Percentiles rank a stretch among this genome's conserved stretches.
Conservation (phyloP, 2,888 invertebrate species). For the Clistopyga incitator region DNA sequence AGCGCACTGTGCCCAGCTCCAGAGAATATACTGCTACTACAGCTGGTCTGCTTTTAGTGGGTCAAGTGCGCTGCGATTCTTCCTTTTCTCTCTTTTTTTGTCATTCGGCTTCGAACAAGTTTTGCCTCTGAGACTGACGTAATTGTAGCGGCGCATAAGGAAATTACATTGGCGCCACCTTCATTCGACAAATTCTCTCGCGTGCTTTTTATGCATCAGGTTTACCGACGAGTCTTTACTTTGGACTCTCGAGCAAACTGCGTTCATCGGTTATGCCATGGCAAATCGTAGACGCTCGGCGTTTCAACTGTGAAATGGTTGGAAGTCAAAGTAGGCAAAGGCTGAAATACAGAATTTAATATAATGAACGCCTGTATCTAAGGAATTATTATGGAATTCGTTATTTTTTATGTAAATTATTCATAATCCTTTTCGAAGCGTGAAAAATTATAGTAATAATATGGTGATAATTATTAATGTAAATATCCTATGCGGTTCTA, state of each 20-base stretch:
- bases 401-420: too few species aligned
- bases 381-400: too few species aligned
- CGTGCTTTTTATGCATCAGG: neutral
- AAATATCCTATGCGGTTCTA: too few species aligned
- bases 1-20: conserved; percentile 6
- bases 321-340: too few species aligned
- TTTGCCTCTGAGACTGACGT: neutral
- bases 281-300: neutral
- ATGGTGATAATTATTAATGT: too few species aligned
- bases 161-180: conserved; percentile 8
- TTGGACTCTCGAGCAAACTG: neutral
- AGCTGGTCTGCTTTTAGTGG: conserved; percentile 48
- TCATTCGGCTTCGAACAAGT: conserved; percentile 12
- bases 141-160: neutral
- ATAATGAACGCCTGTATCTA: too few species aligned
- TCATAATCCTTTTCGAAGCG: too few species aligned
- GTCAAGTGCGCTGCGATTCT: conserved; percentile 49
- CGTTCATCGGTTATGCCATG: neutral
- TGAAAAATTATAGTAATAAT: too few species aligned
- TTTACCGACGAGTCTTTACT: neutral
- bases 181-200: neutral
- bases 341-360: too few species aligned
- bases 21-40: neutral
- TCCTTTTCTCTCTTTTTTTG: conserved; percentile 15
- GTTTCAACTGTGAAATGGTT: neutral